These are phyloP conservation scores for Didymodactylos carnosus DNA, from an alignment of 2,888 invertebrate genomes.

Conservation along the genomic window DNA sequence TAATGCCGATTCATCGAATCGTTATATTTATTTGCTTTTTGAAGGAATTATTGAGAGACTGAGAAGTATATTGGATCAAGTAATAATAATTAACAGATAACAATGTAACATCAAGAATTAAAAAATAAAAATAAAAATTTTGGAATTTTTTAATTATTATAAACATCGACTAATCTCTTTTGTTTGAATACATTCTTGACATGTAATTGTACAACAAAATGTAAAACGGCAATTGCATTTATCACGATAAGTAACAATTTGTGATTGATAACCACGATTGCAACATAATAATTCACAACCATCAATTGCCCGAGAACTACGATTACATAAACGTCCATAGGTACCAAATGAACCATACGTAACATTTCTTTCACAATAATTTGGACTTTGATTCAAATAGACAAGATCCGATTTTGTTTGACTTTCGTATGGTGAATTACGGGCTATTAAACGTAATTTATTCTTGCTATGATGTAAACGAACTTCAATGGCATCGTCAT, in stretches of 20 bases:
- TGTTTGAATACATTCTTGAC: constrained; percentile 47
- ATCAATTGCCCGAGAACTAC: constrained; percentile 61
- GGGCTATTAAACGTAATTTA: neutral
- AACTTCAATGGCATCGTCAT: constrained; percentile 51
- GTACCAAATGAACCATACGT: constrained; percentile 65
- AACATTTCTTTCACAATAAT: constrained; percentile 66
- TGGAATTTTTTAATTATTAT: too few relatives aligned
- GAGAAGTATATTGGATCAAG: too few relatives aligned
- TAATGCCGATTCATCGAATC: too few relatives aligned
- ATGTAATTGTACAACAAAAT: constrained; percentile 72
- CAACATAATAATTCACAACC: constrained; percentile 72
- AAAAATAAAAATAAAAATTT: too few relatives aligned
- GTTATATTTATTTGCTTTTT: too few relatives aligned
- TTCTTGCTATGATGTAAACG: neutral
- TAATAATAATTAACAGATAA: too few relatives aligned
- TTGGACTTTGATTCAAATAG: constrained; percentile 68
- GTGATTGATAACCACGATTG: constrained; percentile 58
- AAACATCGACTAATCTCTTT: neutral
- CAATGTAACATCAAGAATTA: too few relatives aligned
- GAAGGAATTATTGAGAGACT: too few relatives aligned
- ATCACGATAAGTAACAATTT: constrained; percentile 58
- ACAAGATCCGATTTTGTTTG: constrained; percentile 57
- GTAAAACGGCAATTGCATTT: constrained; percentile 72
- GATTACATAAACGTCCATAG: constrained; percentile 58
- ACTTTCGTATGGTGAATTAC: neutral